These are phyloP conservation scores for Carcharodon carcharias DNA, from an alignment of 2,797 vertebrate genomes.

Conservation along the genomic window DNA sequence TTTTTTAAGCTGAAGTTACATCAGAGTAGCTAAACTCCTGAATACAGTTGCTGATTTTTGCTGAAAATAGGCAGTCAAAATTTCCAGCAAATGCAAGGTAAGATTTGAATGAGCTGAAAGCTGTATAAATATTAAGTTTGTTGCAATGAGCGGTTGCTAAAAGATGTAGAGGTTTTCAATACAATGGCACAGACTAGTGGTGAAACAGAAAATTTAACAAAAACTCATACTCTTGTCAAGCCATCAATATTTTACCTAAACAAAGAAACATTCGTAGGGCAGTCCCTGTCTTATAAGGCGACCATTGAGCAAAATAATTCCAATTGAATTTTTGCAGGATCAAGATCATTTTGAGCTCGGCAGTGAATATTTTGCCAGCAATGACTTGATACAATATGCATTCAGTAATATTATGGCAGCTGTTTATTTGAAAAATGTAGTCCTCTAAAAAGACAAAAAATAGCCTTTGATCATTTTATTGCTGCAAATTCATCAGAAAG, in stretches of 20 bases:
- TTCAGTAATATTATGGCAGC: background rate
- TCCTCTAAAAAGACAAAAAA: background rate
- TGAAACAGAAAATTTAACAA: background rate
- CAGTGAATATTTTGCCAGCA: background rate
- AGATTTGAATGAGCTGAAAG: background rate
- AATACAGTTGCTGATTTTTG: background rate
- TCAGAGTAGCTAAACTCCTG: background rate
- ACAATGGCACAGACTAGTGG: conserved; percentile 87
- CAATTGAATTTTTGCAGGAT: background rate
- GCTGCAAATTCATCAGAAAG: background rate
- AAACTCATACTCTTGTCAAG: background rate
- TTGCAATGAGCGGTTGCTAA: background rate
- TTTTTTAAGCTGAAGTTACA: background rate
- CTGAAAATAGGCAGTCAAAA: background rate
- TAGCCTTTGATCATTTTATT: background rate
- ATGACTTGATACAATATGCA: background rate
- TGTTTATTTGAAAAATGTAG: background rate
- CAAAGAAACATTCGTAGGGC: too few relatives aligned
- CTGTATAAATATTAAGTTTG: background rate
- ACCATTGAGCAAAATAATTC: background rate
- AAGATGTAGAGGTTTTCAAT: conserved; percentile 50
- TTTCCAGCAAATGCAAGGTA: background rate
- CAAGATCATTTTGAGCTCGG: background rate
- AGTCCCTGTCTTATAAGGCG: background rate
- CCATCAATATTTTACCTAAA: background rate